phyloP scores from a whole-genome alignment of 2,113 vertebrate species.

The Festucalex cinctus region DNA sequence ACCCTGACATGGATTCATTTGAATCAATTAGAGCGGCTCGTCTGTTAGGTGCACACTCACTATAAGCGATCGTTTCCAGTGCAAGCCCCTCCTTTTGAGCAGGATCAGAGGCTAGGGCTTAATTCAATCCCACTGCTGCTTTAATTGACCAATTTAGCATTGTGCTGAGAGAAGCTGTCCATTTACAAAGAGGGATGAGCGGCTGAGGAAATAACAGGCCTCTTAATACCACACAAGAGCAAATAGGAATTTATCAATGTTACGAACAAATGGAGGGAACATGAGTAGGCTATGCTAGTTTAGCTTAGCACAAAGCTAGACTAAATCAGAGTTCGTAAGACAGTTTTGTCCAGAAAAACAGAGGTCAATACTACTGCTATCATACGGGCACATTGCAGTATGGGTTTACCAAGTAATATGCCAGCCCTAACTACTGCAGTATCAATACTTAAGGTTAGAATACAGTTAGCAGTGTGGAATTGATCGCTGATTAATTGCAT shows the following conservation, averaged over 20 bases:
- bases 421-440: too few relatives aligned
- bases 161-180: constrained; percentile 72
- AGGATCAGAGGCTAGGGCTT: constrained; percentile 64
- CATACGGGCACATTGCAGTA: too few relatives aligned
- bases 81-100: constrained; percentile 50
- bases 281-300: constrained; percentile 49
- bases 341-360: constrained; percentile 1
- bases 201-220: constrained; percentile 66
- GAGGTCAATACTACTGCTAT: neutral
- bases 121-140: constrained; percentile 72
- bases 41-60: constrained; percentile 58
- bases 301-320: constrained; percentile 37
- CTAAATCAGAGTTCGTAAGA: neutral
- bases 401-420: too few relatives aligned
- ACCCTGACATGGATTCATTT: constrained; percentile 63
- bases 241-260: constrained; percentile 63
- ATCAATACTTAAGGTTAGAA: too few relatives aligned
- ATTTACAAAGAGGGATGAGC: constrained; percentile 70
- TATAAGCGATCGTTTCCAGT: constrained; percentile 64
- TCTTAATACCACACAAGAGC: constrained; percentile 60
- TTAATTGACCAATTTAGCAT: constrained; percentile 76
- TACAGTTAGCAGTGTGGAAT: too few relatives aligned
- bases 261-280: constrained; percentile 53
- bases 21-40: constrained; percentile 66
- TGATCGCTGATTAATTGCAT: too few relatives aligned